Evolutionary conservation across 1,140 invertebrate species (phyloP).

Genomic region (Diprion similis): DNA sequence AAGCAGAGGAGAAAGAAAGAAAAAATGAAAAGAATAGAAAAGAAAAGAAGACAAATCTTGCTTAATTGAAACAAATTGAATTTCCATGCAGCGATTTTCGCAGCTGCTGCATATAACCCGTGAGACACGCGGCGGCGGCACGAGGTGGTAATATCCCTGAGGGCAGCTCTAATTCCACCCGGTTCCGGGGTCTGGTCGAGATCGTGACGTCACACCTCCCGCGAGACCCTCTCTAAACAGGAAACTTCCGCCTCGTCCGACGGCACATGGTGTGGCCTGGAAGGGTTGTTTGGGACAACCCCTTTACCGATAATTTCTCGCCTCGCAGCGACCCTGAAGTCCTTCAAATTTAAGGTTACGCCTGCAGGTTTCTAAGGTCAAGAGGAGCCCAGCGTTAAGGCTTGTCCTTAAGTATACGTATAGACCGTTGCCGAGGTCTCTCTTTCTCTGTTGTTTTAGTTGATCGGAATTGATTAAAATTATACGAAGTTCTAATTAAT

Average conservation of each 20-base stretch:
- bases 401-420: neutral
- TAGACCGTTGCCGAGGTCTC: neutral
- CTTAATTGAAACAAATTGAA: too few relatives aligned
- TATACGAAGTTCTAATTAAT: neutral
- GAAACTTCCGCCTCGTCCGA: neutral
- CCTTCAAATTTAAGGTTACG: neutral
- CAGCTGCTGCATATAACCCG: too few relatives aligned
- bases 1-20: too few relatives aligned
- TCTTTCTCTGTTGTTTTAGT: neutral
- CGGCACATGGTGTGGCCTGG: neutral
- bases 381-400: neutral
- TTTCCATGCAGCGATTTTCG: too few relatives aligned
- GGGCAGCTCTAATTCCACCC: neutral
- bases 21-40: too few relatives aligned
- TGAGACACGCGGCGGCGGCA: too few relatives aligned
- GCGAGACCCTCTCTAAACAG: neutral
- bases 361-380: neutral
- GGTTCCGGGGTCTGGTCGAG: conserved; percentile 1
- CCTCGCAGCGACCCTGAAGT: neutral
- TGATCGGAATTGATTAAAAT: conserved; percentile 6
- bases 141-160: neutral
- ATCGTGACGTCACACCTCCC: conserved; percentile 3
- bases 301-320: neutral
- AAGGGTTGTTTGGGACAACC: neutral
- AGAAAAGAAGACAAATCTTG: too few relatives aligned